phyloP scores from a whole-genome alignment of 2,888 invertebrate genomes.

The Spialia ferax region DNA sequence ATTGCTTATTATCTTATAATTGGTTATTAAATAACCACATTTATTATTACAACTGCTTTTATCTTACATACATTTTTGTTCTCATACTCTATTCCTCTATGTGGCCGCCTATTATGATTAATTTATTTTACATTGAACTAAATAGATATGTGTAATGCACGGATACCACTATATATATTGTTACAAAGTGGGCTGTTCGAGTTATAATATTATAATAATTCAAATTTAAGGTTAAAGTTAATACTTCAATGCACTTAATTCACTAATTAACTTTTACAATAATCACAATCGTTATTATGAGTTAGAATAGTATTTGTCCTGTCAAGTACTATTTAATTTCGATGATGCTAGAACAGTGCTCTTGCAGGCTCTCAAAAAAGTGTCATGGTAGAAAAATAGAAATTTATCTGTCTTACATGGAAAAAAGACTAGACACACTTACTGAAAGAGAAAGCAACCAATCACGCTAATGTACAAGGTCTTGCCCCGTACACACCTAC shows the following conservation, averaged over 20 bases:
- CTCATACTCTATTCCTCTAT: constrained; percentile 28
- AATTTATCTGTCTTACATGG: no score
- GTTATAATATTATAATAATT: constrained; percentile 1
- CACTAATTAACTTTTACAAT: no score
- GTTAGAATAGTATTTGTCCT: no score
- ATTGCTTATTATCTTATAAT: constrained; percentile 17
- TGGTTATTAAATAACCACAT: constrained; percentile 39
- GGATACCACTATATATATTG: constrained; percentile 8
- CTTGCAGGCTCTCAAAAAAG: no score
- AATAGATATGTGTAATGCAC: constrained; percentile 18
- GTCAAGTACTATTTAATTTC: no score
- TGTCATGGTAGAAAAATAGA: no score
- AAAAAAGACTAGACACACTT: no score
- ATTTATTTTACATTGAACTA: constrained; percentile 27
- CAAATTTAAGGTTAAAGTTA: constrained; percentile 5
- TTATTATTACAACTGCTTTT: constrained; percentile 26
- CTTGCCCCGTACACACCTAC: no score
- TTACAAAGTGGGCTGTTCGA: constrained; percentile 14
- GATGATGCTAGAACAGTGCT: no score
- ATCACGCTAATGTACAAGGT: no score
- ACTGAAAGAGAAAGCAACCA: no score
- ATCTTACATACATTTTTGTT: constrained; percentile 26
- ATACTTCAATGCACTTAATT: not conserved
- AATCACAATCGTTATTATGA: no score
- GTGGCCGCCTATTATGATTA: constrained; percentile 38